A percentile compares a stretch with the other conserved stretches of the same genome.
Evolutionary conservation across 2,113 vertebrate species (phyloP).

Genomic region (Mugil cephalus): DNA sequence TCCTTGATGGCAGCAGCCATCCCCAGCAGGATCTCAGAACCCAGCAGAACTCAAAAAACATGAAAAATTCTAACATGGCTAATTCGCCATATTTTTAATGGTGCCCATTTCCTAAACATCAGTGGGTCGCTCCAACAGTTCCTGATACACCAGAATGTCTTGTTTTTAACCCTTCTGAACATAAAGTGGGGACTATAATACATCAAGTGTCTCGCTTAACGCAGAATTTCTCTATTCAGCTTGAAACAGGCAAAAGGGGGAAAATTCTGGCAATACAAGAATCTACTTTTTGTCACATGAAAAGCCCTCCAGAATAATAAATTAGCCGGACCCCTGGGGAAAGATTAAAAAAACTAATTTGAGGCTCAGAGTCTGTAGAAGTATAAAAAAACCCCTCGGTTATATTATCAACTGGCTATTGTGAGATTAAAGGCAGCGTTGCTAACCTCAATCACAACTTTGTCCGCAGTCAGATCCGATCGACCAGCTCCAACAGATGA

Average conservation of each 20-base stretch:
- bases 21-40: too few species aligned
- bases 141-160: neutral
- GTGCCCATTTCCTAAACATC: too few species aligned
- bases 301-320: conserved; percentile 24
- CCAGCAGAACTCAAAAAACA: too few species aligned
- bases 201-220: neutral
- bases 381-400: conserved; percentile 13
- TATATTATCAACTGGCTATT: conserved; percentile 1
- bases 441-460: conserved; percentile 12
- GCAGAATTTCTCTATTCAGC: conserved; percentile 19
- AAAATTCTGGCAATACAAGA: neutral
- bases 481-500: neutral
- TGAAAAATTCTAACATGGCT: too few species aligned
- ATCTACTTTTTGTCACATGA: conserved; percentile 14
- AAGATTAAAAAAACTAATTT: conserved; percentile 49
- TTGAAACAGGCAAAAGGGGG: neutral
- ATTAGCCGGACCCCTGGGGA: conserved; percentile 24
- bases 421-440: conserved; percentile 15
- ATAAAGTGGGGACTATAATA: neutral
- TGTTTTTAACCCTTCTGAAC: neutral
- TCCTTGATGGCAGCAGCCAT: too few species aligned
- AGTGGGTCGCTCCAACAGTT: too few species aligned
- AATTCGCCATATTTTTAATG: too few species aligned
- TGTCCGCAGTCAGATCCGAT: conserved; percentile 10
- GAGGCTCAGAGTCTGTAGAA: conserved; percentile 10